A percentile compares a stretch with the other conserved stretches of the same genome.
Conservation (phyloP, 2,797 vertebrate species). For the Lepus oiostolus region DNA sequence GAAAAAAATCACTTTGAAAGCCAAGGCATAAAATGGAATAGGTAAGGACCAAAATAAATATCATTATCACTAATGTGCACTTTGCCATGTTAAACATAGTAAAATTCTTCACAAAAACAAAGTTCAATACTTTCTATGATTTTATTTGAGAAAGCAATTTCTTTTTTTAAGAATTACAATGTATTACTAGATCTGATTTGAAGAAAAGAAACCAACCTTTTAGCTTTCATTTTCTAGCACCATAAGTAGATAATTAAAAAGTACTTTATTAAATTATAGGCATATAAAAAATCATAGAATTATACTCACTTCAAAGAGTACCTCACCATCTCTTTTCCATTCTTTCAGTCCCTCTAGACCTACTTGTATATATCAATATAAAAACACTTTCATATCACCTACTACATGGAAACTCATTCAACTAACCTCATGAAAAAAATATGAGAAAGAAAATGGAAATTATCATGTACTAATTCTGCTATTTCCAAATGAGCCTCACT, state of each 20-base stretch:
- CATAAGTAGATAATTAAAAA: background rate
- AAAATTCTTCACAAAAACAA: background rate
- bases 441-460: background rate
- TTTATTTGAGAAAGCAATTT: background rate
- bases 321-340: background rate
- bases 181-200: background rate
- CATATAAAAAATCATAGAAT: background rate
- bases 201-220: background rate
- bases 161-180: background rate
- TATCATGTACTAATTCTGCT: background rate
- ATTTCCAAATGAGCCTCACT: background rate
- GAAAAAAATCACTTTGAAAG: background rate
- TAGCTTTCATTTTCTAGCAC: background rate
- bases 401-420: background rate
- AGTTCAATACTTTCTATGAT: background rate
- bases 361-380: background rate
- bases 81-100: background rate
- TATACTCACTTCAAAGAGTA: background rate
- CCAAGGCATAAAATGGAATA: background rate
- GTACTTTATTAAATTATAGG: background rate
- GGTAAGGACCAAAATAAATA: background rate
- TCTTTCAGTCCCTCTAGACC: background rate
- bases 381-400: background rate
- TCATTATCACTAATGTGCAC: background rate
- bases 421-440: background rate